Conservation (phyloP, 2,888 invertebrate genomes). For the Drosophila affinis region DNA sequence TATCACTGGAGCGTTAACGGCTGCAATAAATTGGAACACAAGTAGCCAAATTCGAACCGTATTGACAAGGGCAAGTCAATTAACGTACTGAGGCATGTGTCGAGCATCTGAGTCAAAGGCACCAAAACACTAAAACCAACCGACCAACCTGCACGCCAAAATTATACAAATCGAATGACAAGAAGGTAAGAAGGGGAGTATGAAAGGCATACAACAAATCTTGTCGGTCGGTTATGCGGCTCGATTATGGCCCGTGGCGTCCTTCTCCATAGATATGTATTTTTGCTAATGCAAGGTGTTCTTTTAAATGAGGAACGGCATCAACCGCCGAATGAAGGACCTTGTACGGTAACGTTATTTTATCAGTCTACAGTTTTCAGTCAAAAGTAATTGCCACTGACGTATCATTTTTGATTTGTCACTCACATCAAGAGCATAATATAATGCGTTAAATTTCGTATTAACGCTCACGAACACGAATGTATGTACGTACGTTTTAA, state of each 20-base stretch:
- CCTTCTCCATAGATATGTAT: neutral
- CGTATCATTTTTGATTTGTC: slow-evolving; percentile 29
- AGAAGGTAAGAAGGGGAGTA: slow-evolving; percentile 1
- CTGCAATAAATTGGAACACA: slow-evolving; percentile 46
- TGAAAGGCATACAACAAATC: slow-evolving; percentile 1
- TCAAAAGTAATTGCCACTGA: neutral
- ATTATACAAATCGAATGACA: slow-evolving; percentile 4
- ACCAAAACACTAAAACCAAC: slow-evolving; percentile 5
- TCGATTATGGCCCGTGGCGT: neutral
- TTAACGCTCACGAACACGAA: slow-evolving; percentile 6
- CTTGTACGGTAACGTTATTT: neutral
- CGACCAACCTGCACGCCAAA: neutral
- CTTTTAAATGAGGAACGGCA: neutral
- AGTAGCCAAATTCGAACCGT: slow-evolving; percentile 43
- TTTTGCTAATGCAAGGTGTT: neutral
- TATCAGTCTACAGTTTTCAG: neutral
- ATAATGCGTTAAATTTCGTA: slow-evolving; percentile 17
- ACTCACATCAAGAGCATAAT: slow-evolving; percentile 8
- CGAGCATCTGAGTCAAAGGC: slow-evolving; percentile 20
- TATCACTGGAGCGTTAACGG: slow-evolving; percentile 35
- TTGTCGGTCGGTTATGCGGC: neutral
- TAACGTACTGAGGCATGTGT: slow-evolving; percentile 32
- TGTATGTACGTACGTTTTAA: slow-evolving; percentile 17
- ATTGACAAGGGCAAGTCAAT: slow-evolving; percentile 47
- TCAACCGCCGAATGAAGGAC: neutral